Conservation (phyloP, 2,797 vertebrate species). For the Discoglossus pictus region DNA sequence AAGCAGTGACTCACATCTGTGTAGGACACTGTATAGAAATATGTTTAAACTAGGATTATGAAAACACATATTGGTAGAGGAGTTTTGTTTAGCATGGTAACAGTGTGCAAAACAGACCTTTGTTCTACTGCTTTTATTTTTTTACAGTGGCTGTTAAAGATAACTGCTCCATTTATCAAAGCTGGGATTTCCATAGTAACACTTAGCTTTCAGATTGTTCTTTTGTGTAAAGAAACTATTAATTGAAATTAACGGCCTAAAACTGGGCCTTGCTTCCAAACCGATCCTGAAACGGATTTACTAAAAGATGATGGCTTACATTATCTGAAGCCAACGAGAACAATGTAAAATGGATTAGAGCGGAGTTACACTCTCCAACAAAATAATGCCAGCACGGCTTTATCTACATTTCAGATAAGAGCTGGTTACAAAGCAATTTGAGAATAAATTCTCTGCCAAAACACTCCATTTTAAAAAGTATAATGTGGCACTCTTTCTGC, state of each 20-base stretch:
- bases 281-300: slow-evolving; percentile 61
- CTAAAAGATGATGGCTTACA: not conserved
- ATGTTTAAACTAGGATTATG: slow-evolving; percentile 49
- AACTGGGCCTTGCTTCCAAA: slow-evolving; percentile 60
- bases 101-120: slow-evolving; percentile 59
- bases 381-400: not conserved
- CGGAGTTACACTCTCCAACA: not conserved
- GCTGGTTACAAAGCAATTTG: no score
- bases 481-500: no score
- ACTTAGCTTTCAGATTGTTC: slow-evolving; percentile 63
- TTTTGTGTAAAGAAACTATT: slow-evolving; percentile 58
- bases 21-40: slow-evolving; percentile 46
- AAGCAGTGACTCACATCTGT: slow-evolving; percentile 40
- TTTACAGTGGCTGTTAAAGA: slow-evolving; percentile 63
- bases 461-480: no score
- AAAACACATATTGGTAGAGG: slow-evolving; percentile 47
- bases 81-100: slow-evolving; percentile 51
- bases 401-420: slow-evolving; percentile 2
- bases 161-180: slow-evolving; percentile 72
- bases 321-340: not conserved
- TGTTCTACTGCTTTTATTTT: slow-evolving; percentile 61
- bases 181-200: slow-evolving; percentile 71
- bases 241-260: slow-evolving; percentile 63
- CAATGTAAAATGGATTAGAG: not conserved
- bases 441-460: no score